Evolutionary conservation across 2,797 vertebrate species (phyloP).

Genomic region (Meriones psammophilus): DNA sequence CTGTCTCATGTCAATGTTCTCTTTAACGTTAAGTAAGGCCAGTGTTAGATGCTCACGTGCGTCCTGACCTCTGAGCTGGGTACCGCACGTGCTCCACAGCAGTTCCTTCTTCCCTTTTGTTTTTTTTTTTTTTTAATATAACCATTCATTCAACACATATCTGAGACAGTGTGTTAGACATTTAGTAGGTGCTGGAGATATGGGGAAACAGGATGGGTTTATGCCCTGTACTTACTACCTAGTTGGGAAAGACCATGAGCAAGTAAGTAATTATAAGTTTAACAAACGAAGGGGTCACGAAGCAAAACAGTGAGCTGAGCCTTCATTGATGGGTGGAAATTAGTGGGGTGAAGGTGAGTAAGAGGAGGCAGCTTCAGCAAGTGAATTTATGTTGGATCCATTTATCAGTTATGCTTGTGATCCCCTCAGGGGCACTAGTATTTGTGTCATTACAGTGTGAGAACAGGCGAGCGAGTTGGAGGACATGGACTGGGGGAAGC

Average conservation of each 20-base stretch:
- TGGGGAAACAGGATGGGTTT: neutral
- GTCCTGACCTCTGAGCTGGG: neutral
- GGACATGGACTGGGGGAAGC: neutral
- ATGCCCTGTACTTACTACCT: neutral
- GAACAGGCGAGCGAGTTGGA: neutral
- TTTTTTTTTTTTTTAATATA: conserved; percentile 21
- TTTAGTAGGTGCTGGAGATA: conserved; percentile 29
- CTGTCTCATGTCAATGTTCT: neutral
- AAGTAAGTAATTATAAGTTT: neutral
- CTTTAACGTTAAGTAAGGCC: conserved; percentile 37
- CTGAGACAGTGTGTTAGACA: neutral
- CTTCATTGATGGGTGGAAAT: neutral
- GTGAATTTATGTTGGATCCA: neutral
- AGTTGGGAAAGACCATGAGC: neutral
- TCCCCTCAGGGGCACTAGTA: neutral
- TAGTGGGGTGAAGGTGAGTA: neutral
- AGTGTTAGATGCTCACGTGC: neutral
- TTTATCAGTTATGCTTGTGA: neutral
- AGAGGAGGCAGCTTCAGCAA: neutral
- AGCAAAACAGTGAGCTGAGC: neutral
- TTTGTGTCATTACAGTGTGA: neutral
- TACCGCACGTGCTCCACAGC: neutral
- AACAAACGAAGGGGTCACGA: conserved; percentile 13
- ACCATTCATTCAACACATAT: conserved; percentile 42
- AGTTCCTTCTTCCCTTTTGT: neutral